These are phyloP conservation scores for Drosophila hamatofila DNA, from an alignment of 2,888 invertebrate genomes.

Conservation along the genomic window DNA sequence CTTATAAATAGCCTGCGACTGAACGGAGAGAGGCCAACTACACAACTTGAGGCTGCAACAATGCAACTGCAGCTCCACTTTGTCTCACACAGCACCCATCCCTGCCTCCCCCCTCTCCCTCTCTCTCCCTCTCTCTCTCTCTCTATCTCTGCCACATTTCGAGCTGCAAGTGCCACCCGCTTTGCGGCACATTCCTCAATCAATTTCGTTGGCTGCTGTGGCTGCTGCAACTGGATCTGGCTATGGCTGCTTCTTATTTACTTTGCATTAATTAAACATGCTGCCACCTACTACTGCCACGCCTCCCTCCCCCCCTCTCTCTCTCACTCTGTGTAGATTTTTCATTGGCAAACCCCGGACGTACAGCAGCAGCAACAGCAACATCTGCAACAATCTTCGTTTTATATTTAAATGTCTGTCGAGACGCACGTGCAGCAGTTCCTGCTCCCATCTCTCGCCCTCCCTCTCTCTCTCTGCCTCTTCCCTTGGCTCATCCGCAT, in stretches of 20 bases:
- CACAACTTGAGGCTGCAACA: slow-evolving; percentile 55
- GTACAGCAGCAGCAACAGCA: slow-evolving; percentile 46
- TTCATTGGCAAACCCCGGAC: slow-evolving; percentile 57
- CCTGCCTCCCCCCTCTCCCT: not conserved
- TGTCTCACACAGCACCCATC: not conserved
- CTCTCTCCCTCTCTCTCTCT: not conserved
- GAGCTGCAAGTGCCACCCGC: slow-evolving; percentile 52
- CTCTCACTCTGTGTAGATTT: slow-evolving; percentile 51
- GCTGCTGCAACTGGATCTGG: slow-evolving; percentile 26
- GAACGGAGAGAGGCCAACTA: slow-evolving; percentile 13
- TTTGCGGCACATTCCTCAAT: slow-evolving; percentile 76
- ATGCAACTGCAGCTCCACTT: slow-evolving; percentile 35
- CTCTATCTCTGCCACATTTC: not conserved
- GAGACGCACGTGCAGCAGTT: slow-evolving; percentile 74
- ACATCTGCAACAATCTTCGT: slow-evolving; percentile 78
- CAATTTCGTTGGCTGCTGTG: slow-evolving; percentile 67
- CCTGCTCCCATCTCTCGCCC: not conserved
- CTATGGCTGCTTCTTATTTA: slow-evolving; percentile 70
- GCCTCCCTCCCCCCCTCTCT: not conserved
- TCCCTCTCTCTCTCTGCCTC: not conserved
- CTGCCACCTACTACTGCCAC: slow-evolving; percentile 65
- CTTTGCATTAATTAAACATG: slow-evolving; percentile 82
- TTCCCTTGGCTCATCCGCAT: slow-evolving; percentile 49
- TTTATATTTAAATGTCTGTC: slow-evolving; percentile 80
- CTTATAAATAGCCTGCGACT: slow-evolving; percentile 72